phyloP scores from a whole-genome alignment of 23 tunicate species.

The Halocynthia aurantium region DNA sequence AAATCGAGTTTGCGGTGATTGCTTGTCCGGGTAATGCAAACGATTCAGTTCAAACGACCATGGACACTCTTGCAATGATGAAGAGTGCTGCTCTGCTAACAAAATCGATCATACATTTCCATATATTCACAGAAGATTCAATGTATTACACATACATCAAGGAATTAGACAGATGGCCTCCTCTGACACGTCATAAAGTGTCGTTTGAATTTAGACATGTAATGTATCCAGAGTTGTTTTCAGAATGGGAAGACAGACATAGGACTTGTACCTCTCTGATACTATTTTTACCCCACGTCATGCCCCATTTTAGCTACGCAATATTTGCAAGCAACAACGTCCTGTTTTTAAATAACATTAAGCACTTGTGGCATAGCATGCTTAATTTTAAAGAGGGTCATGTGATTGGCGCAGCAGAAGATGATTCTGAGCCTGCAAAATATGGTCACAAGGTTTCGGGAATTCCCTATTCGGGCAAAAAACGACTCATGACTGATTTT shows the following conservation, averaged over 20 bases:
- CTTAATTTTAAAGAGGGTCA: conserved; percentile 19
- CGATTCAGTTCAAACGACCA: background rate
- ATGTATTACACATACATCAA: conserved; percentile 31
- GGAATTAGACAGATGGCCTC: conserved; percentile 53
- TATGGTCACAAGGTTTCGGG: background rate
- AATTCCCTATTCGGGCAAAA: background rate
- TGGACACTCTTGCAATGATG: conserved; percentile 42
- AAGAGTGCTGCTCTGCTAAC: conserved; percentile 49
- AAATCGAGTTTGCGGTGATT: conserved; percentile 52
- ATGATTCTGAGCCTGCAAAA: too few relatives aligned
- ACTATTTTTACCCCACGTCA: conserved; percentile 48
- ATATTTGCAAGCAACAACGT: conserved; percentile 29
- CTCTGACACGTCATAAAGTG: conserved; percentile 43
- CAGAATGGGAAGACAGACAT: conserved; percentile 1
- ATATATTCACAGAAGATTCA: conserved; percentile 50
- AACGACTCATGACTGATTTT: conserved; percentile 14
- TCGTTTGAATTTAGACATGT: conserved; percentile 58
- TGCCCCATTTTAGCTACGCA: conserved; percentile 37
- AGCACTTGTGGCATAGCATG: conserved; percentile 41
- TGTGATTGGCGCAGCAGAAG: conserved; percentile 22
- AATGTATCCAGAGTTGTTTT: conserved; percentile 44
- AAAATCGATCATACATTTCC: conserved; percentile 58
- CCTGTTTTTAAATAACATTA: conserved; percentile 41
- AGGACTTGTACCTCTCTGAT: conserved; percentile 32
- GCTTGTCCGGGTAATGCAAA: conserved; percentile 23